phyloP scores from a whole-genome alignment of 2,888 invertebrate genomes.

The Perizoma flavofasciatum region DNA sequence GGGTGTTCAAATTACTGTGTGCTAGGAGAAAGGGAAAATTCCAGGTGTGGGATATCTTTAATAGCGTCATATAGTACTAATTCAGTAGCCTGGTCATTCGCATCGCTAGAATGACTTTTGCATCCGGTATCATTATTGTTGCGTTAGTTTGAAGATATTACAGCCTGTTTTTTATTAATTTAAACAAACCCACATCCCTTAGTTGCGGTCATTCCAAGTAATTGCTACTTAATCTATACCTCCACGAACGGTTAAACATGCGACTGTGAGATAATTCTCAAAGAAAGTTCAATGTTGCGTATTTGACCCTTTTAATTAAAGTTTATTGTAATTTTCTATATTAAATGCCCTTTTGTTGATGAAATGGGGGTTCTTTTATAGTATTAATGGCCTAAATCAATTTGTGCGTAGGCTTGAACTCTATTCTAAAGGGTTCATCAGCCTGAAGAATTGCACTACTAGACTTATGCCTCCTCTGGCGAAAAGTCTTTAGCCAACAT shows the following conservation, averaged over 20 bases:
- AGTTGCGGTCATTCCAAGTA: constrained; percentile 38
- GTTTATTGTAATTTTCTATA: constrained; percentile 27
- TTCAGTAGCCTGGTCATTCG: too few species aligned
- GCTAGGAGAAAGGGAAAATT: too few species aligned
- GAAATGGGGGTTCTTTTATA: constrained; percentile 7
- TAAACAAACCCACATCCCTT: constrained; percentile 22
- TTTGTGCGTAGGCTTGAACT: constrained; percentile 6
- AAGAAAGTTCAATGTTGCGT: constrained; percentile 22
- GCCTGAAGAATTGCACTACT: too few species aligned
- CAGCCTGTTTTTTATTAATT: background rate
- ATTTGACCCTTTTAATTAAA: constrained; percentile 28
- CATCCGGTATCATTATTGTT: too few species aligned
- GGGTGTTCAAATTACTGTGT: too few species aligned
- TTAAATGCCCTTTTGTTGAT: constrained; percentile 16
- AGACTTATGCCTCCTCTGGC: too few species aligned
- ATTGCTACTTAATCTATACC: constrained; percentile 36
- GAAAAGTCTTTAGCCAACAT: too few species aligned
- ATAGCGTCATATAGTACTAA: too few species aligned
- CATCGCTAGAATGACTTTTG: too few species aligned
- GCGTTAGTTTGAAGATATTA: too few species aligned
- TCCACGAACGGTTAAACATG: constrained; percentile 33
- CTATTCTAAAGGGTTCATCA: background rate
- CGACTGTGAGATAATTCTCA: constrained; percentile 16
- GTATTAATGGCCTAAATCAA: constrained; percentile 5
- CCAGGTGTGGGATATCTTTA: too few species aligned